Base-by-base conservation (phyloP, 2,888 invertebrate genomes). In the Eudasyphora cyanicolor region DNA sequence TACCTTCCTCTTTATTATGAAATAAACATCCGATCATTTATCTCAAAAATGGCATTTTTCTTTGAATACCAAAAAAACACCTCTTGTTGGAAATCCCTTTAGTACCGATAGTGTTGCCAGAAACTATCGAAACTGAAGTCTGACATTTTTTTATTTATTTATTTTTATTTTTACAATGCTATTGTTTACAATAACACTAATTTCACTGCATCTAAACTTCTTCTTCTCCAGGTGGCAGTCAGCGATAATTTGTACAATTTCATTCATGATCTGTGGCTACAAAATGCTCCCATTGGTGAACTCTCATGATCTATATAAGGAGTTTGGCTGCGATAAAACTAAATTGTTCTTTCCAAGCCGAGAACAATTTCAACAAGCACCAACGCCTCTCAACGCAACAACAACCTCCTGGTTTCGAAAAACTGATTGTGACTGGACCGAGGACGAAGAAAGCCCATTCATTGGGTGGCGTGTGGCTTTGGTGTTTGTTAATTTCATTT, bases 241-340 rank as follows among this genome's bases (percentile, higher is more conserved):
- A 98, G 98, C 88, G 97, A 97, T 92, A 94, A 96, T 87, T 94
- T 99, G 76, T 99, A 99, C 93, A 96, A 94, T 87, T 99, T 98
- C 91, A 97, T 99, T 86, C 99, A 99, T 90, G 96, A 97, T 89
- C 93, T 99, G 90, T 99, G 99, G 99, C 94, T 99, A 49, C 96
- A 98, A 91, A 98, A 98, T 92, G 98, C 99, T 29, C 99, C 99
- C 0, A 98, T 99, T 88, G 99, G 98, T 69, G 98, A 99, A 92
- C 94, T 99, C 32, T 97, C 96, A 91, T 98, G 95, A 96, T 92
- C 92, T 87, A 91, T 92, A 91, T 92, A 92, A 91, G 77, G 8
- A n/a, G n/a, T 14, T 73, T 42, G 73, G 57, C n/a, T 8, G 17
- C 32, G 12, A 38, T 1, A 35, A 73, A 12, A 73, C 12, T n/a